Evolutionary conservation across 2,888 invertebrate species (phyloP).

Genomic region (Sphecodes monilicornis): DNA sequence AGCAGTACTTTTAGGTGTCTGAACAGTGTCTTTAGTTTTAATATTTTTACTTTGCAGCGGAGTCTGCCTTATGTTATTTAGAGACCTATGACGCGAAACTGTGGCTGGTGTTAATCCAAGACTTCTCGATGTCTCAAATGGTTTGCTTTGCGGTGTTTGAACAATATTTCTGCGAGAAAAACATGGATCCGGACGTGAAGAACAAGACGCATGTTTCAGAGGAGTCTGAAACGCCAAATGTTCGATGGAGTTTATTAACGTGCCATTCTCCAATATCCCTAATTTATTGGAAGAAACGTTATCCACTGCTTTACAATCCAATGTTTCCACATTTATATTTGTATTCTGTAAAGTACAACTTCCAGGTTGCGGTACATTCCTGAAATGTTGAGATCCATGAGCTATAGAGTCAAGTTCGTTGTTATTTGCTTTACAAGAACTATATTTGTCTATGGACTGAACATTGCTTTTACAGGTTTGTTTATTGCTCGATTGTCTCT

Average conservation of each 20-base stretch:
- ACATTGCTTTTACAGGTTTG: not conserved
- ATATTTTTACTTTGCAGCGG: constrained; percentile 69
- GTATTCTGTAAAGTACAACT: constrained; percentile 26
- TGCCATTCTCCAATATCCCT: constrained; percentile 1
- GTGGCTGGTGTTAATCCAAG: constrained; percentile 76
- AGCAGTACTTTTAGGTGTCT: constrained; percentile 66
- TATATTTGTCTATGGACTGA: constrained; percentile 14
- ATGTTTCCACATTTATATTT: constrained; percentile 20
- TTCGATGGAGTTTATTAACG: constrained; percentile 22
- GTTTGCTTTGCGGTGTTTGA: constrained; percentile 78
- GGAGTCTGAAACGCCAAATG: constrained; percentile 75
- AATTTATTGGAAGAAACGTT: constrained; percentile 27
- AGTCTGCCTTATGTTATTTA: constrained; percentile 70
- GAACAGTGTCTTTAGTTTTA: constrained; percentile 56
- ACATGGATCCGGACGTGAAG: constrained; percentile 74
- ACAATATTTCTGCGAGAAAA: constrained; percentile 77
- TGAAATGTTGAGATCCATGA: constrained; percentile 8
- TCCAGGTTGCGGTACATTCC: constrained; percentile 13
- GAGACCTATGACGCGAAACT: constrained; percentile 74
- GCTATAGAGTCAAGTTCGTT: constrained; percentile 4
- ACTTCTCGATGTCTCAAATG: constrained; percentile 64
- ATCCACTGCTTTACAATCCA: constrained; percentile 15
- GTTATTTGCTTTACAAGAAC: constrained; percentile 5
- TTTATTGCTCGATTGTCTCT: constrained; percentile 7
- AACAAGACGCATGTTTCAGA: constrained; percentile 72